Percentiles rank a stretch among this genome's conserved stretches.
Evolutionary conservation across 1,140 invertebrate species (phyloP).

Genomic region (Brachionus rotundiformis): DNA sequence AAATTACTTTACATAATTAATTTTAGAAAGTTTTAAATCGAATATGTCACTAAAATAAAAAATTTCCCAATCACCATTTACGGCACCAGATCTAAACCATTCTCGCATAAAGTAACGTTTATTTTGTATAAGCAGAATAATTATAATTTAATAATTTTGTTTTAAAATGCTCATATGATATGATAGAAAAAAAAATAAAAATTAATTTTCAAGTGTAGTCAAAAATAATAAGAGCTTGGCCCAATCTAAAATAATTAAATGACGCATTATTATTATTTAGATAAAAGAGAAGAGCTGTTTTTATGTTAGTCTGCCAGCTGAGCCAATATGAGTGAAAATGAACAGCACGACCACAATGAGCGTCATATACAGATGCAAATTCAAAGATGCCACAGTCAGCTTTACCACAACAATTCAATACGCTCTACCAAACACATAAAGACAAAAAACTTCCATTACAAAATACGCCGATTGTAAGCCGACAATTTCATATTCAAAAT

Average conservation of each 20-base stretch:
- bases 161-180: constrained; percentile 23
- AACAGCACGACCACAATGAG: not conserved
- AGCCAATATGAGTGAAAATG: not conserved
- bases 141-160: constrained; percentile 17
- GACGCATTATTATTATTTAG: too few species aligned
- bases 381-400: not conserved
- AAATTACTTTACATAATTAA: too few species aligned
- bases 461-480: not conserved
- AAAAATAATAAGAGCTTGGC: not conserved
- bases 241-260: not conserved
- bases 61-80: too few species aligned
- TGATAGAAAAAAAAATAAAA: constrained; percentile 4
- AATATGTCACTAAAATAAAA: not conserved
- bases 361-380: constrained; percentile 16
- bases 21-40: too few species aligned
- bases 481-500: not conserved
- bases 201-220: not conserved
- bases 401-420: not conserved
- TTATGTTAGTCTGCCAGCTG: not conserved
- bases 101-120: constrained; percentile 23
- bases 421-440: not conserved
- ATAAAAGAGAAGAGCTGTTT: not conserved
- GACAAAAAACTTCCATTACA: constrained; percentile 14
- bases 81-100: too few species aligned
- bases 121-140: not conserved